Base-by-base conservation (phyloP, 2,113 vertebrate genomes). In the Vicugna pacos region DNA sequence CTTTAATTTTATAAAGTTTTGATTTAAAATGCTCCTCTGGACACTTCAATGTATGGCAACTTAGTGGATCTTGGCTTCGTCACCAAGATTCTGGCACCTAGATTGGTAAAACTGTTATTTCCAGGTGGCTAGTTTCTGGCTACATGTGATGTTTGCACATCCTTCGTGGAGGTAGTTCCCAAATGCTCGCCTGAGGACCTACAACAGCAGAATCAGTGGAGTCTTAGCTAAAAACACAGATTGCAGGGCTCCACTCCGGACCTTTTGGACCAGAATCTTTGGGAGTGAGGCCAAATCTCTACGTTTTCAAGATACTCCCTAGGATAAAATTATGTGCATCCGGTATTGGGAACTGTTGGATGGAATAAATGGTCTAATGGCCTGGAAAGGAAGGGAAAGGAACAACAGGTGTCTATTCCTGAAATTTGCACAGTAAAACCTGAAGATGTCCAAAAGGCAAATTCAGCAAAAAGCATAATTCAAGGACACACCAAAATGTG, bases 381-480 rank as follows among this genome's bases (percentile, higher is more conserved):
- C 14, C 48, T n/a, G 5, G 35, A 92, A 95, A 13, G n/a, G 22
- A 79, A 86, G 52, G 38, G 48, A 76, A 88, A 85, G 35, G 62
- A 73, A 84, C 7, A 64, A 58, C 1, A 87, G 32, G 4, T 82
- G 8, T 90, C 42, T 87, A 38, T 60, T 52, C n/a, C 30, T 77
- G 22, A 86, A 72, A 38, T 19, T 82, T 92, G 88, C n/a, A 75
- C 4, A 69, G 46, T 20, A 65, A 76, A 93, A 82, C 6, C 24
- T n/a, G 13, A 94, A 56, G 72, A 86, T 24, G 3, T 42, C 17
- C 10, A 50, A 96, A 79, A 93, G 17, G 26, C 58, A 72, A 91
- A 77, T 81, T 79, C 32, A 95, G 35, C 35, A 89, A 82, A 94
- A 89, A 83, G 32, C n/a, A 58, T n/a, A 86, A 28, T 93, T 94